phyloP scores from a whole-genome alignment of 2,113 vertebrate genomes.

The Petroica traversi region DNA sequence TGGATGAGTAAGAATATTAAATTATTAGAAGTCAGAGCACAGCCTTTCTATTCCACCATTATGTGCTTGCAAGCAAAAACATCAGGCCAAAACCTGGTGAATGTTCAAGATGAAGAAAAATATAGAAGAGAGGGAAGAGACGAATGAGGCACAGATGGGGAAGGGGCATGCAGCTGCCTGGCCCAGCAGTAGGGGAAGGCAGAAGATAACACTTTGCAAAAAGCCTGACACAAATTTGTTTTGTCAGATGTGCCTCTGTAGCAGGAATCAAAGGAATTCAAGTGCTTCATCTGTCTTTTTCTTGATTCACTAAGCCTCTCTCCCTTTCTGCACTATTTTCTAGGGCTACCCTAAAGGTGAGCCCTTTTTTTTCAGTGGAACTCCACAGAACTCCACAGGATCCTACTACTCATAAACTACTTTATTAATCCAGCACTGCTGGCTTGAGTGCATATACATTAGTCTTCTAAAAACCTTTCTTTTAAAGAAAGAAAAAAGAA shows the following conservation, averaged over 20 bases:
- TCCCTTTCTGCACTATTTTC: not conserved
- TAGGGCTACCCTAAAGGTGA: not conserved
- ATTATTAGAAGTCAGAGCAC: not conserved
- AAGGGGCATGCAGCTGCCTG: not conserved
- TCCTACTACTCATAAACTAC: not conserved
- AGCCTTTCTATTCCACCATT: not conserved
- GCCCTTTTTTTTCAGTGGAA: not conserved
- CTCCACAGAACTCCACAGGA: not conserved
- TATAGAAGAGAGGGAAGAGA: not conserved
- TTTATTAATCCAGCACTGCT: not conserved
- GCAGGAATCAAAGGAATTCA: conserved; percentile 3
- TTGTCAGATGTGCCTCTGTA: not conserved
- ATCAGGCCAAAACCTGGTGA: not conserved
- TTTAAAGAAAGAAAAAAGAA: not conserved
- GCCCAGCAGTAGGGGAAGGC: not conserved
- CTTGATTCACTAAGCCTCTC: not conserved
- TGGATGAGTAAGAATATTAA: not conserved
- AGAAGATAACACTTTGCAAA: not conserved
- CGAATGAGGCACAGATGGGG: not conserved
- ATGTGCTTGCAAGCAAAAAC: not conserved
- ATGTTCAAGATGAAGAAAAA: not conserved
- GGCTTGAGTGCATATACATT: not conserved
- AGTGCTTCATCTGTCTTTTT: not conserved
- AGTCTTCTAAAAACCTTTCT: not conserved
- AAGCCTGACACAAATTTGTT: not conserved